Evolutionary conservation across 1,140 invertebrate genomes (phyloP), one percentile per base, ranked within the genome.

Genomic region (Drosophila dunni): DNA sequence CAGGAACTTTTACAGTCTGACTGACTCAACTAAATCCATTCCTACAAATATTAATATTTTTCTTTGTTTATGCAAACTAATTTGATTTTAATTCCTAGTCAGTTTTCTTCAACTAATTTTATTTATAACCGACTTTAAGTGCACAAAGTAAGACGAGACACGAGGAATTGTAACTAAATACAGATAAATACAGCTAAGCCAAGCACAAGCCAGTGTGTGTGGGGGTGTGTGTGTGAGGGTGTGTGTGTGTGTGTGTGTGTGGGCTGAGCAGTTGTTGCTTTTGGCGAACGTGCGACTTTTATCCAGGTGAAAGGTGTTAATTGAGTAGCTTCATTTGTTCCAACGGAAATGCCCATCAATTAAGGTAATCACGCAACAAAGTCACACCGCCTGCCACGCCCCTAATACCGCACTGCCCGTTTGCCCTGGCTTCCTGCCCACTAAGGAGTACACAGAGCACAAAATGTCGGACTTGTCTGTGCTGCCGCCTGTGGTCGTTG

Each of bases 361-460:
- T 89, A 89, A 78, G 84, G 81, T 89, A 89, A 89, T 89, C 84
- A 89, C 84, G 84, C 84, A 89, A 89, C 85, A 84, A 89, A 88
- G 83, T 89, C 83, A 89, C 79, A 83, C 67, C 36, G 61, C 67
- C 57, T 60, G 84, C 80, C 80, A 78, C 71, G 75, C 82, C 82
- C 68, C 66, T 36, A 3, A 29, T 29, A 29, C 24, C 24, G 24
- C 24, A 29, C 24, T 17, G 11, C 61, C 48, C 17, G 20, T 0
- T 29, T 4, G 3, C 24, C 24, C 24, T 29, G 1, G 3, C 24
- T 29, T 5, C 17, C 17, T 29, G 24, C 24, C 24, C 24, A 29
- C 4, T 29, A 29, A 29, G 24, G 6, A 29, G 24, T 3, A 29
- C 24, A 29, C 53, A 51, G 44, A 7, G 50, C 63, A 29, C 60